These are phyloP conservation scores for Ceratosolen solmsi DNA, from an alignment of 1,140 invertebrate species.

Conservation along the genomic window DNA sequence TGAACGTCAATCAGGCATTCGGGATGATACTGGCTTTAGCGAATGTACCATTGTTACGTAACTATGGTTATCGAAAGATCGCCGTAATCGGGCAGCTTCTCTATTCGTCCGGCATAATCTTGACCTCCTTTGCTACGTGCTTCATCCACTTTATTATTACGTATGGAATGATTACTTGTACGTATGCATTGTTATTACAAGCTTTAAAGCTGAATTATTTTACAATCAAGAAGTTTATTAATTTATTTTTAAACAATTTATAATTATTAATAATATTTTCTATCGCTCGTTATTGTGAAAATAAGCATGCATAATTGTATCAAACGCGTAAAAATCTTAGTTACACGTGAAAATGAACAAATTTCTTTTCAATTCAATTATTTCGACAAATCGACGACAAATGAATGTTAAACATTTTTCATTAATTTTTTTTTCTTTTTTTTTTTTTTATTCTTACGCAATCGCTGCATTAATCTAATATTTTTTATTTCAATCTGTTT, in stretches of 20 bases:
- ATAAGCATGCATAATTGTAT: too few relatives aligned
- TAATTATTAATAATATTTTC: constrained; percentile 22
- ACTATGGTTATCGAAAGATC: constrained; percentile 76
- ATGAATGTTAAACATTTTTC: too few relatives aligned
- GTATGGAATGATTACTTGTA: constrained; percentile 79
- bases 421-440: too few relatives aligned
- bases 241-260: constrained; percentile 29
- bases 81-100: constrained; percentile 72
- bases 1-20: constrained; percentile 77
- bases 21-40: constrained; percentile 78
- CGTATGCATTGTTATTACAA: constrained; percentile 64
- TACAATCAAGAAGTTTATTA: neutral
- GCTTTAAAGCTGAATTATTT: constrained; percentile 11
- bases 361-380: too few relatives aligned
- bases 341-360: too few relatives aligned
- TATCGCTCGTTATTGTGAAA: neutral
- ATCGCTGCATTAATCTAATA: too few relatives aligned
- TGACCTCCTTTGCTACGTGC: constrained; percentile 71
- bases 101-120: constrained; percentile 72
- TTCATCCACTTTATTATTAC: constrained; percentile 75
- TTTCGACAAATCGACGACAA: too few relatives aligned
- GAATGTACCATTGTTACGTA: constrained; percentile 75
- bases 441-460: too few relatives aligned
- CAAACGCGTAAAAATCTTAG: too few relatives aligned
- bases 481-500: too few relatives aligned